A percentile compares a stretch with the other conserved stretches of the same genome.
These are phyloP conservation scores for Dryobates pubescens DNA, from an alignment of 2,797 vertebrate genomes.

Conservation along the genomic window DNA sequence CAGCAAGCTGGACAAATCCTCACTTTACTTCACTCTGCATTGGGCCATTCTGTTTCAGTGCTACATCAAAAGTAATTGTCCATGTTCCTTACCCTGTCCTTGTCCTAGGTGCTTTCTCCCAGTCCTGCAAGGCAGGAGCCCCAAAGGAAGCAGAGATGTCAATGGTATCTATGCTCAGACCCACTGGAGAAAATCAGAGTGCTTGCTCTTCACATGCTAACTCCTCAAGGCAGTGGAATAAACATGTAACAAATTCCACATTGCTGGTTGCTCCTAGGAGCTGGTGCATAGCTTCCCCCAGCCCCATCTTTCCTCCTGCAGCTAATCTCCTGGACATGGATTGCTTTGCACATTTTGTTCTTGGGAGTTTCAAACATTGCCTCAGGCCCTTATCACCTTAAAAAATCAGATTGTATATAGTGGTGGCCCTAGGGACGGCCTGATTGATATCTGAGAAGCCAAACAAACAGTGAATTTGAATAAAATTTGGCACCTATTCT, in stretches of 20 bases:
- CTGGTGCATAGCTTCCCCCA: background rate
- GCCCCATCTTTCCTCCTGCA: background rate
- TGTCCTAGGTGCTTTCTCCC: background rate
- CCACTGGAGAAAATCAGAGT: background rate
- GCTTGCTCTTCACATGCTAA: background rate
- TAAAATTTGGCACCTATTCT: background rate
- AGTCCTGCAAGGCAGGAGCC: background rate
- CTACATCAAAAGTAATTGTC: background rate
- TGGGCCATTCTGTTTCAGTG: rapidly evolving
- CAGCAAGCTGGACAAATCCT: background rate
- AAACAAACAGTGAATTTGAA: slow-evolving; percentile 40
- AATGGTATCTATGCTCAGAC: background rate
- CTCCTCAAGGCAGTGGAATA: background rate
- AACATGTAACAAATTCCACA: background rate
- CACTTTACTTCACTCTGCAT: background rate
- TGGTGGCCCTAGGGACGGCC: slow-evolving; percentile 21
- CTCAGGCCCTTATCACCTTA: slow-evolving; percentile 5
- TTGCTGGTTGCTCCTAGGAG: background rate
- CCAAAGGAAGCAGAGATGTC: background rate
- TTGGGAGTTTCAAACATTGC: slow-evolving; percentile 19
- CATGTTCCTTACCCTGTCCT: background rate
- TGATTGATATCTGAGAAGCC: slow-evolving; percentile 23
- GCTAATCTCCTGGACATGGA: background rate
- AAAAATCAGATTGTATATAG: slow-evolving; percentile 36
- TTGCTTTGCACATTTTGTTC: slow-evolving; percentile 51